Evolutionary conservation across 2,888 invertebrate genomes (phyloP).

Genomic region (Ceratothoa steindachneri): DNA sequence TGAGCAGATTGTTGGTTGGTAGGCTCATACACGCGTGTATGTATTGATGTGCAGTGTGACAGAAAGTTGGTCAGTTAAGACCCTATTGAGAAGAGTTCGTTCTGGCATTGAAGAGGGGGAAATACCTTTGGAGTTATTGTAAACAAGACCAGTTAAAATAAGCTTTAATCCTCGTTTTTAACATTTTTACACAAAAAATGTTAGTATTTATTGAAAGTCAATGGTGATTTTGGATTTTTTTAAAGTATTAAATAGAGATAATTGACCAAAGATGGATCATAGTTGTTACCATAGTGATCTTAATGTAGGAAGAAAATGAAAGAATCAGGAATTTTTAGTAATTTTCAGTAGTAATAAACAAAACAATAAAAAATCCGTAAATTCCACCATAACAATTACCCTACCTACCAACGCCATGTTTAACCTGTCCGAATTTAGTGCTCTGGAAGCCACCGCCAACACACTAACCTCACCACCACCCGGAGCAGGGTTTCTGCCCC

Average conservation of each 20-base stretch:
- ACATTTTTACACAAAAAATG: no score
- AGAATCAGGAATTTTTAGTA: no score
- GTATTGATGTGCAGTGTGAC: constrained; percentile 45
- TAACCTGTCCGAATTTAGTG: constrained; percentile 37
- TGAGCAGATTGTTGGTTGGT: constrained; percentile 44
- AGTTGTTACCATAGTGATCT: no score
- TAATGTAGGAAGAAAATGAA: no score
- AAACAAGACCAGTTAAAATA: constrained; percentile 6
- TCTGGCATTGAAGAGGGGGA: background rate
- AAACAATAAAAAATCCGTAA: no score
- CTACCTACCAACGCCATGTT: no score
- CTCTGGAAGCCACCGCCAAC: constrained; percentile 22
- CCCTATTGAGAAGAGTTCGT: constrained; percentile 32
- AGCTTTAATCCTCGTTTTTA: constrained; percentile 7
- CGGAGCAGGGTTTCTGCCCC: background rate
- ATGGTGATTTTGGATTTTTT: no score
- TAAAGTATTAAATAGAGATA: no score
- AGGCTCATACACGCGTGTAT: constrained; percentile 41
- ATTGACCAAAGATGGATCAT: no score
- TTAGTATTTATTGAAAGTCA: no score
- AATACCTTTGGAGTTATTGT: background rate
- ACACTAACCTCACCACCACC: background rate
- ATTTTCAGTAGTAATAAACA: no score
- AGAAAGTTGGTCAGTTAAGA: constrained; percentile 43
- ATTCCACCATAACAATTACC: no score